phyloP scores from a whole-genome alignment of 2,113 vertebrate species.

The Probosciger aterrimus region DNA sequence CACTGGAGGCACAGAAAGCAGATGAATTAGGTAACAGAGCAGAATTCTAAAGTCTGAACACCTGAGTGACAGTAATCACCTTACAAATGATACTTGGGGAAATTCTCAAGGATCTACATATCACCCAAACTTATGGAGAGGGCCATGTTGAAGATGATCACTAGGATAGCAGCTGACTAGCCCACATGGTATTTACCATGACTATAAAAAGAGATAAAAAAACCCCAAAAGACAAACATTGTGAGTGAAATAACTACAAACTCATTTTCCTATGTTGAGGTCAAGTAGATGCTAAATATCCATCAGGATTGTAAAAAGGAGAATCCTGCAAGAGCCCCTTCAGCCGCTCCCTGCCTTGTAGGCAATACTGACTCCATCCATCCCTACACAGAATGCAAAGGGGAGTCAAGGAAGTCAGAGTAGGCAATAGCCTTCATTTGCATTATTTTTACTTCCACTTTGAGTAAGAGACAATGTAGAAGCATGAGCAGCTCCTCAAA shows the following conservation, averaged over 20 bases:
- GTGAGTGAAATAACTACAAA: background rate
- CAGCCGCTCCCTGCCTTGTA: background rate
- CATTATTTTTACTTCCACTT: background rate
- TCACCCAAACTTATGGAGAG: background rate
- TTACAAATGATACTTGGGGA: background rate
- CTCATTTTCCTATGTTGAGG: background rate
- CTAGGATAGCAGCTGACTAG: background rate
- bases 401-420: background rate
- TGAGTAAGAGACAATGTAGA: background rate
- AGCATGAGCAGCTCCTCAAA: background rate
- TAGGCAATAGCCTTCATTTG: background rate
- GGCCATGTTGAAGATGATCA: fast-evolving
- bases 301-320: background rate
- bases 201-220: background rate
- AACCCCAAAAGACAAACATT: background rate
- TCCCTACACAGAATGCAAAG: background rate
- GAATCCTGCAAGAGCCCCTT: background rate
- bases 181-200: background rate
- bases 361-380: background rate
- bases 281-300: background rate
- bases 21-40: background rate
- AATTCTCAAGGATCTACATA: background rate
- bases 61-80: background rate
- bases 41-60: background rate
- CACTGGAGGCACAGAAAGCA: background rate